Evolutionary conservation across 2,113 vertebrate species (phyloP).

Genomic region (Trichomycterus rosablanca): DNA sequence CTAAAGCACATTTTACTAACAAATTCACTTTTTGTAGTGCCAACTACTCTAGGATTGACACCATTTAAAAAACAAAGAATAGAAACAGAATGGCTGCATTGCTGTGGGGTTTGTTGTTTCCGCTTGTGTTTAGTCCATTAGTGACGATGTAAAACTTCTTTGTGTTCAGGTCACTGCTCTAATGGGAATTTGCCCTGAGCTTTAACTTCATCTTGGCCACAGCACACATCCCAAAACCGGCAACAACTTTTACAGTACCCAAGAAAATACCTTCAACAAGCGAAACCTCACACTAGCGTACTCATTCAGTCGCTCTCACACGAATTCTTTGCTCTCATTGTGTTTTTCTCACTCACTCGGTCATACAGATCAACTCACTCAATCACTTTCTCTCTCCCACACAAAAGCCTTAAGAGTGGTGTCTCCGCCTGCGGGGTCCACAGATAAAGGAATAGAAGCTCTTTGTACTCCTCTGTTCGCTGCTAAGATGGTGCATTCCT

Average conservation of each 20-base stretch:
- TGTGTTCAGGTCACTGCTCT: constrained; percentile 1
- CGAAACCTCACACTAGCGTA: background rate
- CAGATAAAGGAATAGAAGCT: constrained; percentile 54
- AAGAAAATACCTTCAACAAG: constrained; percentile 17
- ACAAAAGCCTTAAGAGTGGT: constrained; percentile 26
- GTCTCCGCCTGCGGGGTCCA: constrained; percentile 46
- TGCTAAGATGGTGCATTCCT: constrained; percentile 60
- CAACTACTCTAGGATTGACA: no score
- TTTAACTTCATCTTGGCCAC: constrained; percentile 15
- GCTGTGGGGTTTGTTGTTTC: constrained; percentile 1
- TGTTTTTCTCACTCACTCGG: constrained; percentile 2
- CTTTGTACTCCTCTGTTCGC: constrained; percentile 58
- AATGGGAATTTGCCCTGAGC: constrained; percentile 1
- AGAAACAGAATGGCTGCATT: background rate
- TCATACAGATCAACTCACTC: constrained; percentile 4
- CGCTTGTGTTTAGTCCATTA: background rate
- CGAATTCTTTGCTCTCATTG: background rate
- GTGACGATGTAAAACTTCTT: background rate
- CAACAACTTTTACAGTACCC: background rate
- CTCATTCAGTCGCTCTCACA: background rate
- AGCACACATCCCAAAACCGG: background rate
- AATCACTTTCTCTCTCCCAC: background rate
- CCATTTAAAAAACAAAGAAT: no score
- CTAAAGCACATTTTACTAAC: no score
- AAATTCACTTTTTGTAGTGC: no score